These are phyloP conservation scores for Ischnura elegans DNA, from an alignment of 2,888 invertebrate species.

Conservation along the genomic window DNA sequence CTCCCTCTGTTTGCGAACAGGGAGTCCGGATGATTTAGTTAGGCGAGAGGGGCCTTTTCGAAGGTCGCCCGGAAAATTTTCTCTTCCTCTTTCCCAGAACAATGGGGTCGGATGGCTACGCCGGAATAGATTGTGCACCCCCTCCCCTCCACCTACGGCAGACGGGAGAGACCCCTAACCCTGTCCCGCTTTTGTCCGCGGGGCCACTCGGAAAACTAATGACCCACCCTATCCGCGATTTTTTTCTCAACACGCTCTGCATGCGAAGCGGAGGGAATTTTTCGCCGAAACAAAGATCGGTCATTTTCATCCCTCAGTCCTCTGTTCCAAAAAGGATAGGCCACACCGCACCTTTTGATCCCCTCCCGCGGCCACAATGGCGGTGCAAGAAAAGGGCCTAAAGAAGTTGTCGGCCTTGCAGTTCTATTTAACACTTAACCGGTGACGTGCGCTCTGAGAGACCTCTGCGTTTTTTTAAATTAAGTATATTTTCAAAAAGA, in stretches of 20 bases:
- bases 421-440: no score
- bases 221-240: not conserved
- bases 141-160: not conserved
- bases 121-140: not conserved
- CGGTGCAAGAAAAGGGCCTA: no score
- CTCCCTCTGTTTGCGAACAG: not conserved
- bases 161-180: no score
- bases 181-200: not conserved
- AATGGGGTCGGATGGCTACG: not conserved
- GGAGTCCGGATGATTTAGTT: conserved; percentile 37
- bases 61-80: not conserved
- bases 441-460: no score
- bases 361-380: no score
- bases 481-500: no score
- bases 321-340: not conserved
- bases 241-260: not conserved
- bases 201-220: not conserved
- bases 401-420: no score
- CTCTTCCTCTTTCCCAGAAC: not conserved
- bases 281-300: not conserved
- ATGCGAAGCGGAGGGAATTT: not conserved
- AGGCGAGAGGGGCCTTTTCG: not conserved
- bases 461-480: no score
- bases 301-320: not conserved
- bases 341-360: not conserved